These are phyloP conservation scores for Schizaphis graminum DNA, from an alignment of 2,888 invertebrate species.

Conservation along the genomic window DNA sequence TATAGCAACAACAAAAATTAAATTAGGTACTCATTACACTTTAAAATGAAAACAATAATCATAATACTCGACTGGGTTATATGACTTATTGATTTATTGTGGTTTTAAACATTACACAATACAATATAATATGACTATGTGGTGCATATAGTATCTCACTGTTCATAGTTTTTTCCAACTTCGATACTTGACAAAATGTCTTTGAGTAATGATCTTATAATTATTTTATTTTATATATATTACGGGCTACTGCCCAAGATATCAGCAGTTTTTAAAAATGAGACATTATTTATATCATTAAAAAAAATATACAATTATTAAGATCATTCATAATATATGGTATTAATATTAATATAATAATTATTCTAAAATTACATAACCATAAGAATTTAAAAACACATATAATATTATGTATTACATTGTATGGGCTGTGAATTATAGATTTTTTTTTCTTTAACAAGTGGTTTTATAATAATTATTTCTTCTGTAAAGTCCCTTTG, in stretches of 20 bases:
- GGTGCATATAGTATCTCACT: no score
- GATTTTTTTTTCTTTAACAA: background rate
- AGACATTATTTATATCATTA: no score
- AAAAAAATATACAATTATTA: no score
- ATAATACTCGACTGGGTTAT: background rate
- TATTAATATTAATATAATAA: no score
- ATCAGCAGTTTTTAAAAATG: no score
- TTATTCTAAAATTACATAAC: background rate
- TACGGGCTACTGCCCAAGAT: no score
- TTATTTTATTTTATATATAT: no score
- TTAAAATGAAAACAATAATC: background rate
- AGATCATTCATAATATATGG: no score
- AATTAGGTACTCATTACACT: background rate
- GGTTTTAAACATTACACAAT: background rate
- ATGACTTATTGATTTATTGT: background rate
- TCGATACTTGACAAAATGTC: background rate
- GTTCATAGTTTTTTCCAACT: background rate
- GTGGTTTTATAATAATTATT: background rate
- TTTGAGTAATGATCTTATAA: background rate
- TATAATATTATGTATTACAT: background rate
- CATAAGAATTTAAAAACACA: background rate
- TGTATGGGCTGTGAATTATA: background rate
- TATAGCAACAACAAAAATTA: background rate
- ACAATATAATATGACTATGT: no score
- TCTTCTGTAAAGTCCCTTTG: background rate